These are phyloP conservation scores for Sebastes cheni DNA, from an alignment of 2,797 vertebrate genomes.

Conservation along the genomic window DNA sequence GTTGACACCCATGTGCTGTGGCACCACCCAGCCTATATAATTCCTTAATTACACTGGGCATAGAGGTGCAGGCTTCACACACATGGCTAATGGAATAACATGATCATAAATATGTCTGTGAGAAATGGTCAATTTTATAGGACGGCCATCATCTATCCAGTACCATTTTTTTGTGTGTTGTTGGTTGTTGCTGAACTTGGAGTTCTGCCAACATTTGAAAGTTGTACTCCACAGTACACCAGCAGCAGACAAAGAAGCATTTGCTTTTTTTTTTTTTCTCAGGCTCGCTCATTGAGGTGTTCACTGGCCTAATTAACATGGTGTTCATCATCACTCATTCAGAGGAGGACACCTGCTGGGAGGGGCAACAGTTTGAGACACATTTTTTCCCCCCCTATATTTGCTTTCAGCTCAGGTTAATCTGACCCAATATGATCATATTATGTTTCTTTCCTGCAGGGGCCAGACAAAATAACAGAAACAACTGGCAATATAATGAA, in stretches of 20 bases:
- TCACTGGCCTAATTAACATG: conserved; percentile 48
- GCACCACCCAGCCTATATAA: not conserved
- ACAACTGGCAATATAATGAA: not conserved
- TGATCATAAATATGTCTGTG: too few species aligned
- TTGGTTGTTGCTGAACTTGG: conserved; percentile 3
- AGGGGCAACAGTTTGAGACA: conserved; percentile 11
- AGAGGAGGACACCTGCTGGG: conserved; percentile 48
- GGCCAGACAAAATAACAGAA: not conserved
- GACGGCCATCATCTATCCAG: not conserved
- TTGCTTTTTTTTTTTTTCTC: not conserved
- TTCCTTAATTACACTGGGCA: not conserved
- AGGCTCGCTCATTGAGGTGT: not conserved
- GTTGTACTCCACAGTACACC: conserved; percentile 2
- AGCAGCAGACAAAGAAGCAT: conserved; percentile 48
- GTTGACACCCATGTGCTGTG: not conserved
- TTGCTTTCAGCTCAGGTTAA: not conserved
- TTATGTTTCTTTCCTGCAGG: not conserved
- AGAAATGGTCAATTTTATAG: not conserved
- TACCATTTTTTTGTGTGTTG: not conserved
- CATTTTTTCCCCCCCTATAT: not conserved
- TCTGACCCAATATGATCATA: not conserved
- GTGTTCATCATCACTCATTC: conserved; percentile 37
- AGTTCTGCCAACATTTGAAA: conserved; percentile 19
- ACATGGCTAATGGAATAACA: too few species aligned
- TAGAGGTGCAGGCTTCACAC: too few species aligned